Evolutionary conservation across 2,797 vertebrate genomes (phyloP).

Genomic region (Microhierax caerulescens): DNA sequence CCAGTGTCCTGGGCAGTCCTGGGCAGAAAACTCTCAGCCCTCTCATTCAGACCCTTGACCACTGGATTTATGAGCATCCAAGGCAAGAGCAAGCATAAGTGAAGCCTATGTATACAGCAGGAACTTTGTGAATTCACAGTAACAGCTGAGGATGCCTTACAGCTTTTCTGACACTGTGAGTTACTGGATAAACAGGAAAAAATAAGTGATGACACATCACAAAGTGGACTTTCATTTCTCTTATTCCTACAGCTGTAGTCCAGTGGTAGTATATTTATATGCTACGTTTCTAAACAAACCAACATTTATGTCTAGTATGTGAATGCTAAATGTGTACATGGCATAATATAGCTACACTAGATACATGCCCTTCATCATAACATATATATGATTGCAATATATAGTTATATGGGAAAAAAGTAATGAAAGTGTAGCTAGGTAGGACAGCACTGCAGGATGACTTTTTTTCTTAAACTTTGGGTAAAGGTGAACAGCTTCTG

Average conservation of each 20-base stretch:
- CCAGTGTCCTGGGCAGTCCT: neutral
- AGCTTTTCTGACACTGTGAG: neutral
- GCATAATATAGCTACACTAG: neutral
- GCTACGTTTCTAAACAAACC: neutral
- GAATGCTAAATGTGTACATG: neutral
- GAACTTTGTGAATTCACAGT: neutral
- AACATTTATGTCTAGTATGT: neutral
- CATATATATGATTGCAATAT: neutral
- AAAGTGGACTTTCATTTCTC: constrained; percentile 3
- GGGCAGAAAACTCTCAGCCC: neutral
- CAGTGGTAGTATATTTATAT: neutral
- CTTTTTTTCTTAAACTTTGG: neutral
- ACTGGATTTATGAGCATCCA: neutral
- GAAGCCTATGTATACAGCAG: neutral
- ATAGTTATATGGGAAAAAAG: neutral
- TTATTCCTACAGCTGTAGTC: constrained; percentile 24
- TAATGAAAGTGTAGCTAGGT: neutral
- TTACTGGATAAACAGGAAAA: constrained; percentile 27
- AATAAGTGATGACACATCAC: neutral
- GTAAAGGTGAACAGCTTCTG: neutral
- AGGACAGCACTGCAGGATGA: neutral
- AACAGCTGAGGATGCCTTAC: neutral
- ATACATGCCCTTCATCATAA: neutral
- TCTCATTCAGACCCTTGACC: neutral
- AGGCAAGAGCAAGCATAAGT: neutral